These are phyloP conservation scores for Ceratina australensis DNA, from an alignment of 1,140 invertebrate genomes.

Conservation along the genomic window DNA sequence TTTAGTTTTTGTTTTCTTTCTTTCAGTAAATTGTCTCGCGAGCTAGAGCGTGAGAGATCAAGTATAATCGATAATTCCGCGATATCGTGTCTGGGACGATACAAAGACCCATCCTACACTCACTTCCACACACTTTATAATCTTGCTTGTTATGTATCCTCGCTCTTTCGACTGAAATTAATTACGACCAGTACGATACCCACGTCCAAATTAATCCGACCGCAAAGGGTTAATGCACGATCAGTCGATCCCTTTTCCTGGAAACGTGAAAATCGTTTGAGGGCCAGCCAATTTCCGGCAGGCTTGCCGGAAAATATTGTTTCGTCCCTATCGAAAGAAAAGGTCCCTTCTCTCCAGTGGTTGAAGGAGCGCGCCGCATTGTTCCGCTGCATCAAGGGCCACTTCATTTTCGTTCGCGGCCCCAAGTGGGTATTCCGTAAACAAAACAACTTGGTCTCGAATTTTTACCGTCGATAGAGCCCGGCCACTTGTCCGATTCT, in stretches of 20 bases:
- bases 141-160: constrained; percentile 23
- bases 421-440: not conserved
- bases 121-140: constrained; percentile 1
- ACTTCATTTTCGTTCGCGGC: constrained; percentile 8
- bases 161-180: constrained; percentile 22
- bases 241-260: no score
- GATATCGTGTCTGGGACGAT: no score
- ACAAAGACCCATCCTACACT: no score
- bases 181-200: no score
- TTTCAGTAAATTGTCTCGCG: no score
- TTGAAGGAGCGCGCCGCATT: constrained; percentile 14
- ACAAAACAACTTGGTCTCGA: constrained; percentile 25
- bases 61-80: no score
- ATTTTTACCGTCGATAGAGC: constrained; percentile 8
- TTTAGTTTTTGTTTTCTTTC: no score
- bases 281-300: not conserved
- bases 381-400: not conserved
- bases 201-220: no score
- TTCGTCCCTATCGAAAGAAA: not conserved
- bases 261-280: not conserved
- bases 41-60: no score
- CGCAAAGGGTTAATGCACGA: no score
- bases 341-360: not conserved
- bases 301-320: not conserved
- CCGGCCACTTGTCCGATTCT: constrained; percentile 29